Evolutionary conservation across 2,797 vertebrate species (phyloP), one percentile per base, ranked within the genome.

Genomic region (Labroides dimidiatus): DNA sequence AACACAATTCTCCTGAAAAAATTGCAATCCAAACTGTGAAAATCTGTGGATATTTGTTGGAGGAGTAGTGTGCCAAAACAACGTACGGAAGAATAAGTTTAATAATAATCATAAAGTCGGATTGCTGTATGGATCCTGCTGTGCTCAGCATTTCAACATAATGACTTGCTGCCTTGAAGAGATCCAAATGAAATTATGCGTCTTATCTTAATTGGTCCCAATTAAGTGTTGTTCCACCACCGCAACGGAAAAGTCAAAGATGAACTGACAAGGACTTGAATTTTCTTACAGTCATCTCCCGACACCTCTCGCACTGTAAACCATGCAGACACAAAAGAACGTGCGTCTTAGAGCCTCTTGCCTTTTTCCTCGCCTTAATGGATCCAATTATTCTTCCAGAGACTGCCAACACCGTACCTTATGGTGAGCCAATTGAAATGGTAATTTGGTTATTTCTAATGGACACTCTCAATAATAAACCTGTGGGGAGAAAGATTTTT

Each of bases 381-480:
- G 86, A 85, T 85, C 88, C 88, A 92, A 93, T 94, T 92, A 93
- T 84, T 87, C 85, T 84, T 88, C 86, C 84, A 88, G 87, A 91
- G 75, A 81, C 82, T 81, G 77, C 82, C 78, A 82, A 70, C 75
- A 55, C 82, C 58, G 65, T 85, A 78, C 79, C 78, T 83, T 80
- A 84, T 81, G 78, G 81, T 69, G 67, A 76, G 80, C 83, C 90
- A 80, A 89, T 91, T 91, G 86, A 91, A 85, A 93, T 93, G 92
- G 66, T 91, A 93, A 94, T 94, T 87, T 81, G 43, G 82, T 91
- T 89, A 87, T 89, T 91, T 92, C 89, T 93, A 93, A 94, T 93
- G 84, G 88, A 89, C 83, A 36, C 85, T 86, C 82, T 69, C 86
- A 84, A 85, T 93, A 91, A 93, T 92, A 85, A 93, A 92, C 78